Base-by-base conservation (phyloP, 2,888 invertebrate genomes). In the Cantharis lateralis region DNA sequence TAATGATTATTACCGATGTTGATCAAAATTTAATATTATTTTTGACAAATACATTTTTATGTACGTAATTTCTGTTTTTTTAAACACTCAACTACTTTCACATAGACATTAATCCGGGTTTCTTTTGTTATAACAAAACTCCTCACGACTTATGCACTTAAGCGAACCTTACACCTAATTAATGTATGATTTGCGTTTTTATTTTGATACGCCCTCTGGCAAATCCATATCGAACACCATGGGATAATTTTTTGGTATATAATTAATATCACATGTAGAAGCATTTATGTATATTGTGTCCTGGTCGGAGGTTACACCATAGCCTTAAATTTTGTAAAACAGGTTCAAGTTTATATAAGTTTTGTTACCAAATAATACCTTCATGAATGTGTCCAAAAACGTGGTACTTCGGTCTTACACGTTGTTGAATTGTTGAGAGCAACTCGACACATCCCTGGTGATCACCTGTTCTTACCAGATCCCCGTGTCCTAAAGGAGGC, bases 311-410 rank as follows among this genome's bases (percentile, higher is more conserved):
- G 95, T 93, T 24, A 95, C 92, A 1, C 96, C 96, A 88, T 95
- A 95, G 73, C 93, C 93, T 93, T 85, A 79, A 89, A 88, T 78
- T 69, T 15, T 24, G 16, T 10, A 28, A 15, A 24, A 24, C 11
- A 11, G 11, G 10, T 26, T 69, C 48, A 18, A 69, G 1, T 15
- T 15, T 16, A 9, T 32, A 13, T 16, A 69, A 28, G 32, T 15
- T 32, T 32, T 32, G 26, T 69, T 62, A n/a, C 20, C 62, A 62
- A 70, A 32, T n/a, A 9, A 9, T 48, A 48, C 93, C 95, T 91
- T 96, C 95, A 88, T 96, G 96, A 75, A 96, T 93, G 86, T 96
- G 96, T 0, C 96, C 96, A 88, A 95, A 96, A 5, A 96, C 91
- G 86, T 96, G 96, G 86, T 95, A 95, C 85, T 94, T 95, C 15